Base-by-base conservation (phyloP, 2,888 invertebrate genomes). In the Eristalinus sepulchralis region DNA sequence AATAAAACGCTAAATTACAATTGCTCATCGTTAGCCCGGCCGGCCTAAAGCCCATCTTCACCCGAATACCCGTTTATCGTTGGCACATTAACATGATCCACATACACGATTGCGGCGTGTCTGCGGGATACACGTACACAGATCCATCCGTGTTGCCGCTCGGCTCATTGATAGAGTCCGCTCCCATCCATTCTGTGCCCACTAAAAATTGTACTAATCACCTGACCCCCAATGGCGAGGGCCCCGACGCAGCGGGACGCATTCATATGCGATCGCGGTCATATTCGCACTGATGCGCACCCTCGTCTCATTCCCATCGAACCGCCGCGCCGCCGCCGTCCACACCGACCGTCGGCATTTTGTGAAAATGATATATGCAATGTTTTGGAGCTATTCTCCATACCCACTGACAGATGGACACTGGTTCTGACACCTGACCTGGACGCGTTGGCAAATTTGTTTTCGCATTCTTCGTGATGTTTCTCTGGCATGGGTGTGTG, bases 121-220 rank as follows among this genome's bases (percentile, higher is more conserved):
- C 53, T 67, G 59, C 62, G 62, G 63, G 72, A 47, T 47, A 47
- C 47, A 39, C 39, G 39, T 1, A n/a, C 39, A 13, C 5, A n/a
- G 13, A 47, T n/a, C n/a, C 39, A 47, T n/a, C n/a, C 47, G 6
- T 17, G 47, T 17, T n/a, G 47, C 47, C 6, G 77, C 68, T 34
- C 31, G 39, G 55, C 13, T 47, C 75, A 86, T 85, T 82, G 85
- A 85, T 82, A 73, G 72, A 73, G 72, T 63, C 83, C 86, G 79
- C 47, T 66, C 22, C 78, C 64, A 64, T 47, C 73, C 70, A 78
- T 83, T 73, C 47, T 70, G n/a, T 47, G 66, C 79, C 83, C 78
- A 80, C 76, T 87, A 87, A 83, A 83, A 87, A 83, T 76, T 83
- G 80, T 87, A 87, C 87, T 87, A 87, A 87, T 87, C 87, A 87